Percentiles rank a stretch among this genome's conserved stretches.
These are phyloP conservation scores for Phataginus tricuspis DNA, from an alignment of 2,797 vertebrate genomes.

Conservation along the genomic window DNA sequence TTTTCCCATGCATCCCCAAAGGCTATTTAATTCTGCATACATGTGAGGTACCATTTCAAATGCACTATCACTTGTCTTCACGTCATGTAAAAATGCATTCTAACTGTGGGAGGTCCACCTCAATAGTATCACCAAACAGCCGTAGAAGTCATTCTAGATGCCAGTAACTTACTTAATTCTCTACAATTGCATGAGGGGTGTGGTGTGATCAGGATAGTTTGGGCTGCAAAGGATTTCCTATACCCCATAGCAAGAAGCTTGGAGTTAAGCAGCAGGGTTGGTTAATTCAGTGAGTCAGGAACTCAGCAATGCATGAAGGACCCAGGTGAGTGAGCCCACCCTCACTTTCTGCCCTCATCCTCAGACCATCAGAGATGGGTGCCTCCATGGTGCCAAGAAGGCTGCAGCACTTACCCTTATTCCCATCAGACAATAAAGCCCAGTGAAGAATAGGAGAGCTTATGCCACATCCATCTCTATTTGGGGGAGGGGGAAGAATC, in stretches of 20 bases:
- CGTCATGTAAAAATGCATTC: not conserved
- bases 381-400: not conserved
- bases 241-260: not conserved
- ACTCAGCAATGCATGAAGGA: not conserved
- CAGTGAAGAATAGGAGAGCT: not conserved
- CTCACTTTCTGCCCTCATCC: not conserved
- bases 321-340: not conserved
- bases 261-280: not conserved
- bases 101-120: not conserved
- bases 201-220: not conserved
- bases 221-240: not conserved
- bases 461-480: not conserved
- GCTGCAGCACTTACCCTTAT: not conserved
- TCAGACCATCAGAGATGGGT: not conserved
- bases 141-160: not conserved
- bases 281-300: not conserved
- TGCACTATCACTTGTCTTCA: not conserved
- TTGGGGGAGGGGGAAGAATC: rapidly evolving
- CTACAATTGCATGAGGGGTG: not conserved
- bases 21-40: not conserved
- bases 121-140: not conserved
- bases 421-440: not conserved
- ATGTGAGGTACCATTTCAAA: not conserved
- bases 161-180: not conserved
- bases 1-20: not conserved